Conservation (phyloP, 2,113 vertebrate species). For the human (Homo sapiens) region GRCh38 chr9:20258501-20259000, state of each 20-base stretch:
- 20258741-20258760: neutral
- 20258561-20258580: neutral
- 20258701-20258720: neutral
- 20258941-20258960: neutral
- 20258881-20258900: neutral
- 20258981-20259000: neutral
- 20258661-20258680: neutral
- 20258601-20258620: neutral
- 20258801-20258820: neutral
- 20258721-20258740: neutral
- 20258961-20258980: neutral
- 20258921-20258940: neutral
- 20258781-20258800: neutral
- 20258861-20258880: no score
- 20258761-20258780: neutral
- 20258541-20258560: neutral
- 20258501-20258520: neutral
- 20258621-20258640: neutral
- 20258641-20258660: neutral
- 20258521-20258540: neutral
- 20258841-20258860: no score
- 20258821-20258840: neutral
- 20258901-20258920: neutral
- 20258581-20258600: neutral
- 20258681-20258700: neutral